A percentile compares a stretch with the other conserved stretches of the same genome.
Conservation (phyloP, 2,113 vertebrate species). For the Brienomyrus brachyistius region DNA sequence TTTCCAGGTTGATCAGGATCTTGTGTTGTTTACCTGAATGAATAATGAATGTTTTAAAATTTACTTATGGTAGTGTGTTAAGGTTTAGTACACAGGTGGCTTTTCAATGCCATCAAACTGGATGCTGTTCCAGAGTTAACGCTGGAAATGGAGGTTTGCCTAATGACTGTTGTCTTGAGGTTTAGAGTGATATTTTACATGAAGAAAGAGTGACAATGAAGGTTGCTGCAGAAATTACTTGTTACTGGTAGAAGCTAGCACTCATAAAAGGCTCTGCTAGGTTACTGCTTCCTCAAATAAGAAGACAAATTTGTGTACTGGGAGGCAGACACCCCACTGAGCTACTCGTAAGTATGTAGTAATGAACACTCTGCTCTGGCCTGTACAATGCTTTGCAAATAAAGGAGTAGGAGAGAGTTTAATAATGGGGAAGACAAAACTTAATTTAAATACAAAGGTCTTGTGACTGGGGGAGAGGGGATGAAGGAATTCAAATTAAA, state of each 20-base stretch:
- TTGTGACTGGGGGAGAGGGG: neutral
- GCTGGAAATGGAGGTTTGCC: neutral
- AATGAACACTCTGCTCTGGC: neutral
- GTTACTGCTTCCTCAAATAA: neutral
- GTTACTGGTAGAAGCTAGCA: neutral
- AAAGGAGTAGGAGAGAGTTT: neutral
- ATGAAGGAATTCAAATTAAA: neutral
- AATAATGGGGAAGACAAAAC: neutral
- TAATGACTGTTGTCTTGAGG: neutral
- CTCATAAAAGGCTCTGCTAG: neutral
- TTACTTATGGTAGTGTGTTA: neutral
- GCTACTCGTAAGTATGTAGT: neutral
- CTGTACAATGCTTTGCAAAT: neutral
- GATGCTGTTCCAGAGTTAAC: neutral
- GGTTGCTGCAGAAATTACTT: neutral
- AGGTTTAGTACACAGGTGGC: neutral
- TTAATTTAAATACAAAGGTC: neutral
- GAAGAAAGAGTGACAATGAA: neutral
- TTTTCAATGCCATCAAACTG: neutral
- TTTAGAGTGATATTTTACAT: neutral
- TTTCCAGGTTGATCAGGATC: too few species aligned
- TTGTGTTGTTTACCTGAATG: neutral
- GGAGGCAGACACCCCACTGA: neutral
- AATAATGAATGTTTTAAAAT: neutral
- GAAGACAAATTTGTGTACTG: neutral